Evolutionary conservation across 2,797 vertebrate genomes (phyloP), one percentile per base, ranked within the genome.

Genomic region (Steatocranus sp.): DNA sequence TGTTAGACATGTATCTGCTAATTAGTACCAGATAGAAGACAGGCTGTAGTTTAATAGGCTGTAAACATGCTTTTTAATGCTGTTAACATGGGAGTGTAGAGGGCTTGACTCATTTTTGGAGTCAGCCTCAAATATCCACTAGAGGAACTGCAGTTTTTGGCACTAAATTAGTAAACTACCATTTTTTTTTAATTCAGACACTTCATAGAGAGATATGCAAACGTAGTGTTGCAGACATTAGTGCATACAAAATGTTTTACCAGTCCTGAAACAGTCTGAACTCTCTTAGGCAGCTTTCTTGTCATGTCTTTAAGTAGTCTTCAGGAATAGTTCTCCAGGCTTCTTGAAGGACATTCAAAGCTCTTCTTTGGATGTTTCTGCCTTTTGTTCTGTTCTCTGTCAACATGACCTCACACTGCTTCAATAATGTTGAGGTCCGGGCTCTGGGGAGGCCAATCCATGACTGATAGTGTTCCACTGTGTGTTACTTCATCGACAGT

Each of bases 371-470:
- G 30, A 58, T 34, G 6, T 34, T 61, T 34, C 56, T 34, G 17
- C 30, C 30, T 34, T 61, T 11, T 61, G 17, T 61, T 61, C 56
- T n/a, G 56, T 61, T 61, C 30, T 61, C 6, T 58, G 56, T 58
- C 56, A 7, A 4, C 30, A n/a, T 58, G 17, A 34, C n/a, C 56
- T 2, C 56, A 61, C 30, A 34, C 10, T 61, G 56, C 30, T 34
- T 61, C 30, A 61, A 1, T 0, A 1, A 61, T n/a, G 30, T 8
- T 61, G 30, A 61, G 10, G 1, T 61, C 4, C 1, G 0, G 17
- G 1, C 17, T 61, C 56, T 34, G 30, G 56, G 1, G 56, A n/a
- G 56, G 30, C 30, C 17, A 0, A 61, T 61, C 3, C 30, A 61
- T 61, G 56, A 56, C 53, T 30, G 53, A 61, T 61, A 61, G 17